These are phyloP conservation scores for Sorex fumeus DNA, from an alignment of 2,113 vertebrate genomes.

Conservation along the genomic window DNA sequence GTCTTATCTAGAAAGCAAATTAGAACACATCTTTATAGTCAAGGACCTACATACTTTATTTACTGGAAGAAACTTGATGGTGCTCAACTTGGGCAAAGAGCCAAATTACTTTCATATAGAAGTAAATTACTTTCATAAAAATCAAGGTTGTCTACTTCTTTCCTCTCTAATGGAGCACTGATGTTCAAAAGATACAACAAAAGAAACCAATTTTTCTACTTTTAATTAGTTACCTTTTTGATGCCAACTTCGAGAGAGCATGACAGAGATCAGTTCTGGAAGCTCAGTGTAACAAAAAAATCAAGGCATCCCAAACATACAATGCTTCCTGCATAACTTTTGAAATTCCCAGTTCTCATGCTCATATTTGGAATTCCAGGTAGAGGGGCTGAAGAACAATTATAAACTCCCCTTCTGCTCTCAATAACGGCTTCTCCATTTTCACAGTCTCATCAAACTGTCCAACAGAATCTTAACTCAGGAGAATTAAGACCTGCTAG, in stretches of 20 bases:
- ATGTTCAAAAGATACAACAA: constrained; percentile 81
- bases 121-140: constrained; percentile 79
- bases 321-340: constrained; percentile 63
- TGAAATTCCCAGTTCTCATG: constrained; percentile 71
- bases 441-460: constrained; percentile 61
- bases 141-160: constrained; percentile 65
- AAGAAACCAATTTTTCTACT: constrained; percentile 69
- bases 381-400: constrained; percentile 56
- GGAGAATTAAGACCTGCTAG: constrained; percentile 73
- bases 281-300: constrained; percentile 77
- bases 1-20: constrained; percentile 70
- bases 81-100: constrained; percentile 73
- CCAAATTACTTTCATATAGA: constrained; percentile 16
- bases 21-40: constrained; percentile 52
- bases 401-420: constrained; percentile 38
- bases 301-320: constrained; percentile 68
- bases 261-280: constrained; percentile 79
- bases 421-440: constrained; percentile 47
- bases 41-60: constrained; percentile 61
- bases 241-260: constrained; percentile 80
- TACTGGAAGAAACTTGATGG: constrained; percentile 28
- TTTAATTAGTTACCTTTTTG: constrained; percentile 88
- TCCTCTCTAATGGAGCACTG: constrained; percentile 80
- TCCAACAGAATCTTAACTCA: constrained; percentile 41
- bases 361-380: constrained; percentile 35